Percentiles rank a stretch among this genome's conserved stretches.
Evolutionary conservation across 2,113 vertebrate genomes (phyloP).

Genomic region (Chaetops frenatus): DNA sequence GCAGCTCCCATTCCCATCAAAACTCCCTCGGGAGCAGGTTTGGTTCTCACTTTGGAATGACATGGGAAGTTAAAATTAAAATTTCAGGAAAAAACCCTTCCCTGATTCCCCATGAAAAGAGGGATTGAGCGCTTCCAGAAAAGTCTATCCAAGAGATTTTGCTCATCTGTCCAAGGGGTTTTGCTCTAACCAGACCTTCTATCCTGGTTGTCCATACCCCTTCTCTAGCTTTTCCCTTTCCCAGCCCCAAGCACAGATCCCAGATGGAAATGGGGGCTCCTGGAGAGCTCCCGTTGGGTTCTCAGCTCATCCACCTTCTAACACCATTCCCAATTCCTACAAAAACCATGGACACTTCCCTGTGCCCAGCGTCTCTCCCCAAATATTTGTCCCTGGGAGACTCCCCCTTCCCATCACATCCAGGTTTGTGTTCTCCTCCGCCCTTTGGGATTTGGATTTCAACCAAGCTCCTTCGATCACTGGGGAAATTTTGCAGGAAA

Average conservation of each 20-base stretch:
- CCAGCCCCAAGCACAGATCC: neutral
- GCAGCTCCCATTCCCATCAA: neutral
- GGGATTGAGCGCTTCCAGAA: neutral
- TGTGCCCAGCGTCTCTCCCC: neutral
- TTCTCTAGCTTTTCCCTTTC: neutral
- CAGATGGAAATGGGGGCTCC: neutral
- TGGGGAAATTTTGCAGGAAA: neutral
- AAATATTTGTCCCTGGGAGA: too few relatives aligned
- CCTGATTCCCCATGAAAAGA: neutral
- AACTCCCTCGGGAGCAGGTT: conserved; percentile 8
- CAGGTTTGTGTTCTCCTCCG: neutral
- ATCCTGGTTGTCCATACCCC: accelerated
- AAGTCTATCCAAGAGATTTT: neutral
- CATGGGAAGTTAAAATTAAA: neutral
- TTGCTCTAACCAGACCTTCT: neutral
- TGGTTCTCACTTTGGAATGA: neutral
- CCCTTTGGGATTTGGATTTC: neutral
- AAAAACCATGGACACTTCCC: neutral
- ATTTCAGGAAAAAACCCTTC: neutral
- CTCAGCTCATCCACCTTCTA: neutral
- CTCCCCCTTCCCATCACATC: neutral
- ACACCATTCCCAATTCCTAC: neutral
- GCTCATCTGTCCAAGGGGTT: neutral
- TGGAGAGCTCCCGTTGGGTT: neutral
- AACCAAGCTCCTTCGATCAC: neutral